Evolutionary conservation across 1,140 invertebrate genomes (phyloP).

Genomic region (Heliconius himera): DNA sequence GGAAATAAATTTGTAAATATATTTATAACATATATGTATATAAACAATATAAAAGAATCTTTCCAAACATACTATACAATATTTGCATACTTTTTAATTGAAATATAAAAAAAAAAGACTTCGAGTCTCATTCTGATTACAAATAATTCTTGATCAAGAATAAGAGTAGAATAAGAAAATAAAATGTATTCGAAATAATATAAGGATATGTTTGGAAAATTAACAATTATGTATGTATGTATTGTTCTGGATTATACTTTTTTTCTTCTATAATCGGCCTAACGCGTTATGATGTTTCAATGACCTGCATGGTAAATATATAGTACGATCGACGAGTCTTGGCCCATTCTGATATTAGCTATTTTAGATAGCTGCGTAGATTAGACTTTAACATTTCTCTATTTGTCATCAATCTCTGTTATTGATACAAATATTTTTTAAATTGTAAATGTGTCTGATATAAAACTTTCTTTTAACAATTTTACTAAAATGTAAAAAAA

Average conservation of each 20-base stretch:
- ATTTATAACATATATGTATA: not conserved
- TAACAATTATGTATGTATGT: not conserved
- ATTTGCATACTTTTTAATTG: not conserved
- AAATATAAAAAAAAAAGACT: not conserved
- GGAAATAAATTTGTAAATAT: not conserved
- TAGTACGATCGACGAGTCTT: too few relatives aligned
- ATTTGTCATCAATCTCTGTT: too few relatives aligned
- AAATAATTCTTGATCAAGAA: conserved; percentile 8
- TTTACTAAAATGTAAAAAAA: too few relatives aligned
- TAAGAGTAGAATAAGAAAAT: conserved; percentile 4
- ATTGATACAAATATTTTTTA: too few relatives aligned
- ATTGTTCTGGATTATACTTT: not conserved
- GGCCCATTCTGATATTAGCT: too few relatives aligned
- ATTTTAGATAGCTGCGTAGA: too few relatives aligned
- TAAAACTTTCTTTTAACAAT: too few relatives aligned
- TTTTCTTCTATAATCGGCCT: not conserved
- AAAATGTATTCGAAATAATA: not conserved
- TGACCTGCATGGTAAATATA: too few relatives aligned
- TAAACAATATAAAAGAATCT: not conserved
- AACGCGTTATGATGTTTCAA: too few relatives aligned
- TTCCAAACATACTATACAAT: not conserved
- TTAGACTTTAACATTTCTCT: too few relatives aligned
- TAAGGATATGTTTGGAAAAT: not conserved
- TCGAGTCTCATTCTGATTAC: conserved; percentile 3
- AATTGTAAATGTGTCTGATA: too few relatives aligned